Conservation (phyloP, 1,140 invertebrate species). For the Pseudomyrmex dendroicus region DNA sequence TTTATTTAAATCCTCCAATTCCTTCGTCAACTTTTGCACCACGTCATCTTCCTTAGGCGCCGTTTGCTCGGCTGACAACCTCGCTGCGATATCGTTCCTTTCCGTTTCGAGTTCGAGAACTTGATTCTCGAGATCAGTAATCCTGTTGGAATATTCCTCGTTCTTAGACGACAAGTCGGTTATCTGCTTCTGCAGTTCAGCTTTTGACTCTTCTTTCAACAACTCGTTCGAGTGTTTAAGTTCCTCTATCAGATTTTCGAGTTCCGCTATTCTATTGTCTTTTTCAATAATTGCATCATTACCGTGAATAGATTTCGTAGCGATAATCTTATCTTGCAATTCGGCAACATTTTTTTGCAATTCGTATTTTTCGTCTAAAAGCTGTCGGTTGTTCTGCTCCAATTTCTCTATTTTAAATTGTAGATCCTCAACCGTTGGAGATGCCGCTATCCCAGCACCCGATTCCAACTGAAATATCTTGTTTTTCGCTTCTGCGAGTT, state of each 20-base stretch:
- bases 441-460: constrained; percentile 71
- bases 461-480: constrained; percentile 78
- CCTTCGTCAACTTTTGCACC: constrained; percentile 87
- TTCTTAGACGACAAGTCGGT: constrained; percentile 74
- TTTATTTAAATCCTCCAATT: constrained; percentile 91
- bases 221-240: constrained; percentile 77
- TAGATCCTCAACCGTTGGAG: constrained; percentile 73
- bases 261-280: constrained; percentile 81
- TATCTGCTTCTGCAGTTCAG: constrained; percentile 76
- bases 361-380: constrained; percentile 81
- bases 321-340: constrained; percentile 78
- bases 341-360: constrained; percentile 79
- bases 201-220: constrained; percentile 76
- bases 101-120: constrained; percentile 78
- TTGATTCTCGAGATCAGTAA: constrained; percentile 75
- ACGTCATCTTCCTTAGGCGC: constrained; percentile 83
- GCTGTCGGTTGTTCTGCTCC: constrained; percentile 74
- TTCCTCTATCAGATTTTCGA: constrained; percentile 80
- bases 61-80: constrained; percentile 66
- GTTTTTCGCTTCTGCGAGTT: constrained; percentile 78
- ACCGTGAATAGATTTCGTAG: constrained; percentile 53
- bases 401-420: constrained; percentile 77
- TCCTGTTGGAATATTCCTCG: constrained; percentile 76
- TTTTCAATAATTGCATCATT: constrained; percentile 77
- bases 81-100: constrained; percentile 72